Conservation (phyloP, 2,888 invertebrate genomes). For the Ptycholaimellus sp. region DNA sequence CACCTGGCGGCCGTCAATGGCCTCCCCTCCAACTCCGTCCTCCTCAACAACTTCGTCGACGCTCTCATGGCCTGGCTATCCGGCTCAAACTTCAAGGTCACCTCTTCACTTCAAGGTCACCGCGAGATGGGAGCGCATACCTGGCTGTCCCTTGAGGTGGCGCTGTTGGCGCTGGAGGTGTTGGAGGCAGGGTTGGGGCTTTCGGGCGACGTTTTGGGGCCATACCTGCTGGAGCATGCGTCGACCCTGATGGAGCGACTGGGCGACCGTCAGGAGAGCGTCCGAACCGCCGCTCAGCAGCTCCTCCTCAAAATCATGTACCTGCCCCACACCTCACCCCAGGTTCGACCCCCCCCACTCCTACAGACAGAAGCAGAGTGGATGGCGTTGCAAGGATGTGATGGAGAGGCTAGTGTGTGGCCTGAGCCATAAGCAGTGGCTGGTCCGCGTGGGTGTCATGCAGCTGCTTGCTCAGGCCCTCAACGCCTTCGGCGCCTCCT, state of each 20-base stretch:
- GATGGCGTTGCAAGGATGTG: too few species aligned
- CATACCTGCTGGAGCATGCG: conserved; percentile 8
- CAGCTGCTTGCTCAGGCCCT: conserved; percentile 37
- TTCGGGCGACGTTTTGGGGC: conserved; percentile 8
- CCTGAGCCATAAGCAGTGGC: conserved; percentile 66
- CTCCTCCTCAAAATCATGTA: conserved; percentile 6
- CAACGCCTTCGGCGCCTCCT: conserved; percentile 1
- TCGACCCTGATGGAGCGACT: conserved; percentile 9
- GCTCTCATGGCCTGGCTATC: conserved; percentile 9
- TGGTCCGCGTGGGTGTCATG: conserved; percentile 66
- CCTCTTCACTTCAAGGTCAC: background rate
- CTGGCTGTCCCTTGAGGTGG: conserved; percentile 7
- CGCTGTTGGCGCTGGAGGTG: conserved; percentile 9
- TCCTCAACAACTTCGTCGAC: conserved; percentile 9
- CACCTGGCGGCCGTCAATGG: too few species aligned
- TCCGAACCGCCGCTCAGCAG: conserved; percentile 5
- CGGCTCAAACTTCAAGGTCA: conserved; percentile 10
- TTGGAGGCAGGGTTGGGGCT: conserved; percentile 7
- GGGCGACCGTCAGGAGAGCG: conserved; percentile 8
- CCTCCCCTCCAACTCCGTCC: conserved; percentile 7
- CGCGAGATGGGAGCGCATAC: background rate
- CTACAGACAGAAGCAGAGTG: conserved; percentile 1
- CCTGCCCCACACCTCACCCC: conserved; percentile 5
- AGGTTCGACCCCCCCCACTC: conserved; percentile 3
- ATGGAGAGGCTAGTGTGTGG: conserved; percentile 47